Conservation (phyloP, 2,113 vertebrate species). For the Alethe castanea region DNA sequence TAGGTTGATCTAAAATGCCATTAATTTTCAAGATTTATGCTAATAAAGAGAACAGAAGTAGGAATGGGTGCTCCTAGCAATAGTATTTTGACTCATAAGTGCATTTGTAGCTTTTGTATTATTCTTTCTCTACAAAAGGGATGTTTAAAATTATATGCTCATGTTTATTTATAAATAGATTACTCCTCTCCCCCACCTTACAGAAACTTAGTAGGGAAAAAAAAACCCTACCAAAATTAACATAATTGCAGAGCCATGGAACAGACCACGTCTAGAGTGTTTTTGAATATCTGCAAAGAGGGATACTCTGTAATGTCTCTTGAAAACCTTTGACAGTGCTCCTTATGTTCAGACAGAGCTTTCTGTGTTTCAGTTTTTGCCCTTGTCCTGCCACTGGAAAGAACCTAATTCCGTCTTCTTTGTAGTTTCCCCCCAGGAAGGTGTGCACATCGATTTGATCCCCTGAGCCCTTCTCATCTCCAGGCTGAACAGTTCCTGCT, state of each 20-base stretch:
- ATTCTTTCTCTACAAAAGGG: not conserved
- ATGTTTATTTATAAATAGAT: not conserved
- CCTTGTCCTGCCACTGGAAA: not conserved
- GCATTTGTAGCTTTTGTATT: not conserved
- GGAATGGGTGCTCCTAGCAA: not conserved
- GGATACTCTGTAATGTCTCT: not conserved
- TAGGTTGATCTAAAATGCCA: not conserved
- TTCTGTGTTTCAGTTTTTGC: not conserved
- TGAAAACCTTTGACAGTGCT: not conserved
- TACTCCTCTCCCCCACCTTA: not conserved
- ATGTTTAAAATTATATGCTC: not conserved
- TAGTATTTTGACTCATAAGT: not conserved
- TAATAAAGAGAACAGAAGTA: not conserved
- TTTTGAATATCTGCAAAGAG: not conserved
- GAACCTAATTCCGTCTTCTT: not conserved
- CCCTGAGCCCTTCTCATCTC: not conserved
- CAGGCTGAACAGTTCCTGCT: not conserved
- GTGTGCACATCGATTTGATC: not conserved
- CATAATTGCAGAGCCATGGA: not conserved
- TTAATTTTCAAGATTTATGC: not conserved
- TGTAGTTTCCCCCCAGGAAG: not conserved
- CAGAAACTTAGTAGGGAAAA: not conserved
- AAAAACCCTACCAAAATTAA: not conserved
- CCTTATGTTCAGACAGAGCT: not conserved
- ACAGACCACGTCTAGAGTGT: accelerated